A percentile compares a stretch with the other conserved stretches of the same genome.
phyloP scores from a whole-genome alignment of 2,888 invertebrate genomes.

The Tinea pellionella region DNA sequence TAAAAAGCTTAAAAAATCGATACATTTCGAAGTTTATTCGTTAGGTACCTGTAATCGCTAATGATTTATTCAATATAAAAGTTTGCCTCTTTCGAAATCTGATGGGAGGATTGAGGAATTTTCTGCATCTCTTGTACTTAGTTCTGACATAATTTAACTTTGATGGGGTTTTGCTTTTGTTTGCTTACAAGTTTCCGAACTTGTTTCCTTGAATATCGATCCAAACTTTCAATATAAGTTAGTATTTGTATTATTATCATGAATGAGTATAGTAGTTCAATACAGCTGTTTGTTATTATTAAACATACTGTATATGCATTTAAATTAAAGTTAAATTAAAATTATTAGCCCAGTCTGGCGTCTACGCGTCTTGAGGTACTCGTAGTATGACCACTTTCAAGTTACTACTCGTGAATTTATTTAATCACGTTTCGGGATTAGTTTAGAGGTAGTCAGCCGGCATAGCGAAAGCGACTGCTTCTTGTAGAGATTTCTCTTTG shows the following conservation, averaged over 20 bases:
- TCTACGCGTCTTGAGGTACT: too few species aligned
- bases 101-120: background rate
- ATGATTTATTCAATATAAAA: conserved; percentile 12
- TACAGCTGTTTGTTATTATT: too few species aligned
- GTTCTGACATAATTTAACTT: conserved; percentile 27
- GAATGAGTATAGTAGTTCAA: too few species aligned
- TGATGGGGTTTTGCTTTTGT: conserved; percentile 18
- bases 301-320: too few species aligned
- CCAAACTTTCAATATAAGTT: conserved; percentile 27
- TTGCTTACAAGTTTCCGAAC: conserved; percentile 20
- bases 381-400: too few species aligned
- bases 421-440: too few species aligned
- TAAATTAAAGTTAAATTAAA: too few species aligned
- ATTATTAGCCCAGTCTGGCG: too few species aligned
- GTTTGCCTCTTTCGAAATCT: background rate
- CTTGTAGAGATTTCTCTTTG: too few species aligned
- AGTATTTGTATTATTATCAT: conserved; percentile 21
- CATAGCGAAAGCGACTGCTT: too few species aligned
- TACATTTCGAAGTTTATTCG: conserved; percentile 2
- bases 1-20: background rate
- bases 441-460: too few species aligned
- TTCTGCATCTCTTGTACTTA: conserved; percentile 15
- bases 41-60: conserved; percentile 11
- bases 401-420: too few species aligned
- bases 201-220: conserved; percentile 17